A percentile compares a stretch with the other conserved stretches of the same genome.
phyloP scores from a whole-genome alignment of 2,113 vertebrate species.

The Spea multiplicata region DNA sequence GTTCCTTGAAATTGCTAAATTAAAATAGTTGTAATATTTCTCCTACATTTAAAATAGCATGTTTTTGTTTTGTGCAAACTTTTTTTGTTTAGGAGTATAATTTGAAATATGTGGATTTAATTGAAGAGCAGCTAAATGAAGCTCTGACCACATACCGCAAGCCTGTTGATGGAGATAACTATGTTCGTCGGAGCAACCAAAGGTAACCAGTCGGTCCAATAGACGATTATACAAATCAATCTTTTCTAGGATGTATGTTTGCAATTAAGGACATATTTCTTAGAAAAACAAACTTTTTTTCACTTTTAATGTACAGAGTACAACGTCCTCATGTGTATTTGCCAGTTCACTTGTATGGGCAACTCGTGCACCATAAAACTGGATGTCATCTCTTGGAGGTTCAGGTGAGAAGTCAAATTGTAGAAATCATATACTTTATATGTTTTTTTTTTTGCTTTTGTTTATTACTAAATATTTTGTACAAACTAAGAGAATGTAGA shows the following conservation, averaged over 20 bases:
- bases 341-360: constrained; percentile 94
- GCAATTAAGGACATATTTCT: background rate
- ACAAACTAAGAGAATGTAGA: too few species aligned
- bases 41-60: too few species aligned
- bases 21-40: too few species aligned
- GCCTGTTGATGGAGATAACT: constrained; percentile 96
- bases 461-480: too few species aligned
- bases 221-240: too few species aligned
- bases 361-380: constrained; percentile 96
- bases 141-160: constrained; percentile 96
- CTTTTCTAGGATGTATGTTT: too few species aligned
- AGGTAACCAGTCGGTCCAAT: constrained; percentile 66
- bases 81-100: constrained; percentile 83
- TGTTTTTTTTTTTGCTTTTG: background rate
- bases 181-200: constrained; percentile 96
- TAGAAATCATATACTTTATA: background rate
- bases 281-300: background rate
- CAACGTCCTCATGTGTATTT: constrained; percentile 95
- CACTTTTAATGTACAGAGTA: constrained; percentile 73
- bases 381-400: constrained; percentile 94
- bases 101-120: constrained; percentile 92
- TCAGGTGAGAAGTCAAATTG: constrained; percentile 70
- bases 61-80: background rate
- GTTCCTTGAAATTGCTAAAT: too few species aligned
- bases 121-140: constrained; percentile 97